Percentiles rank a stretch among this genome's conserved stretches.
Conservation (phyloP, 1,140 invertebrate species). For the Bombus polaris region DNA sequence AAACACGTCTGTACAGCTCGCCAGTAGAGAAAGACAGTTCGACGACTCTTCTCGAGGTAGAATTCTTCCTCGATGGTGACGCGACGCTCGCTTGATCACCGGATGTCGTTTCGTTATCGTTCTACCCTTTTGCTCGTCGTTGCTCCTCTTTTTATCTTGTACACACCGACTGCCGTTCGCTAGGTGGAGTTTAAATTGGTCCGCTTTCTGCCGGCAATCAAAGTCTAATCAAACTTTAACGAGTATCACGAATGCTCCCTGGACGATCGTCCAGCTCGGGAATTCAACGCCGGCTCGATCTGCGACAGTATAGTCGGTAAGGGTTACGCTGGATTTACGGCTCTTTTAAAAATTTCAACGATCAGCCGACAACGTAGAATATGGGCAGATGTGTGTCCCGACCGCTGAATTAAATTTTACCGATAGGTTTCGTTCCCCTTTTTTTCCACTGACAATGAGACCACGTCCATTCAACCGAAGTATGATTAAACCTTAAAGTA, state of each 20-base stretch:
- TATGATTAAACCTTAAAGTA: background rate
- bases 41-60: background rate
- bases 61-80: slow-evolving; percentile 51
- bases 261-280: slow-evolving; percentile 42
- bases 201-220: slow-evolving; percentile 69
- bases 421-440: background rate
- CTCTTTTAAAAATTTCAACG: slow-evolving; percentile 55
- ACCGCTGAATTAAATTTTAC: background rate
- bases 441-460: too few relatives aligned
- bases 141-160: slow-evolving; percentile 6
- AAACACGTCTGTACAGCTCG: slow-evolving; percentile 52
- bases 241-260: slow-evolving; percentile 68
- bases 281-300: slow-evolving; percentile 34
- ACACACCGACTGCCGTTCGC: slow-evolving; percentile 1
- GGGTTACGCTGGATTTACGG: slow-evolving; percentile 57
- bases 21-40: slow-evolving; percentile 20
- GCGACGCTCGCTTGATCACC: slow-evolving; percentile 40
- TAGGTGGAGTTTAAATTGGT: slow-evolving; percentile 64
- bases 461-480: too few relatives aligned
- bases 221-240: slow-evolving; percentile 76
- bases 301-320: slow-evolving; percentile 1
- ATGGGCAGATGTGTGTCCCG: background rate
- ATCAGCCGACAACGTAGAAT: background rate
- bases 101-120: slow-evolving; percentile 45
- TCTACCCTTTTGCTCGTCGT: background rate